phyloP scores from a whole-genome alignment of 2,888 invertebrate genomes.

The Agrochola circellaris region DNA sequence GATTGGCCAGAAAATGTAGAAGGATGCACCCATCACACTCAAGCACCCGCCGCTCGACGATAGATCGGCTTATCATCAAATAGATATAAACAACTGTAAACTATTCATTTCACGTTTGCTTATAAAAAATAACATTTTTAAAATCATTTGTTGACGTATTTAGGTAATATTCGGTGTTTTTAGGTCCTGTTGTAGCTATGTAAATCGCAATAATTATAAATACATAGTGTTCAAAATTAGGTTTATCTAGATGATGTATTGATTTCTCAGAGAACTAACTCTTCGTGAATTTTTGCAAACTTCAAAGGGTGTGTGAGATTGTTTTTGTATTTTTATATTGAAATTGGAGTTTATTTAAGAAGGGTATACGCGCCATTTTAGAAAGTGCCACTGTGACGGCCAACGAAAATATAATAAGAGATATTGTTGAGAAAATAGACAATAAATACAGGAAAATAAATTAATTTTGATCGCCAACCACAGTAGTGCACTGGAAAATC shows the following conservation, averaged over 20 bases:
- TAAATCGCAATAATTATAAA: slow-evolving; percentile 69
- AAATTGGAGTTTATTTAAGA: slow-evolving; percentile 58
- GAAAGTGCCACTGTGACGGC: slow-evolving; percentile 57
- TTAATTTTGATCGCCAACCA: slow-evolving; percentile 17
- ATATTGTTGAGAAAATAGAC: slow-evolving; percentile 1
- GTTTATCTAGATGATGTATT: slow-evolving; percentile 63
- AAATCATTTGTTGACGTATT: slow-evolving; percentile 60
- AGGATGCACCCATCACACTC: slow-evolving; percentile 92
- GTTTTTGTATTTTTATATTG: slow-evolving; percentile 63
- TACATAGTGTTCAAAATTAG: slow-evolving; percentile 71
- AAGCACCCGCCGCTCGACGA: slow-evolving; percentile 87
- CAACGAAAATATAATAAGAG: slow-evolving; percentile 16
- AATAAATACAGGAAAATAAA: background rate
- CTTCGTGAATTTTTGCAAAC: slow-evolving; percentile 36
- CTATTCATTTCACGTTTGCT: slow-evolving; percentile 66
- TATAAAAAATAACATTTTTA: slow-evolving; percentile 60
- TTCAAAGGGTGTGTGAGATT: slow-evolving; percentile 46
- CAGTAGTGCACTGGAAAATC: slow-evolving; percentile 21
- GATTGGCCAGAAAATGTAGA: slow-evolving; percentile 99
- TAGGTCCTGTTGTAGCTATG: slow-evolving; percentile 66
- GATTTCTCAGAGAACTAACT: slow-evolving; percentile 41
- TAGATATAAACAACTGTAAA: slow-evolving; percentile 52
- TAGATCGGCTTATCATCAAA: slow-evolving; percentile 69
- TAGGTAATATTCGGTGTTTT: slow-evolving; percentile 66
- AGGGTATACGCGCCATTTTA: slow-evolving; percentile 58